Conservation (phyloP, 2,797 vertebrate species). For the Girardinus metallicus region DNA sequence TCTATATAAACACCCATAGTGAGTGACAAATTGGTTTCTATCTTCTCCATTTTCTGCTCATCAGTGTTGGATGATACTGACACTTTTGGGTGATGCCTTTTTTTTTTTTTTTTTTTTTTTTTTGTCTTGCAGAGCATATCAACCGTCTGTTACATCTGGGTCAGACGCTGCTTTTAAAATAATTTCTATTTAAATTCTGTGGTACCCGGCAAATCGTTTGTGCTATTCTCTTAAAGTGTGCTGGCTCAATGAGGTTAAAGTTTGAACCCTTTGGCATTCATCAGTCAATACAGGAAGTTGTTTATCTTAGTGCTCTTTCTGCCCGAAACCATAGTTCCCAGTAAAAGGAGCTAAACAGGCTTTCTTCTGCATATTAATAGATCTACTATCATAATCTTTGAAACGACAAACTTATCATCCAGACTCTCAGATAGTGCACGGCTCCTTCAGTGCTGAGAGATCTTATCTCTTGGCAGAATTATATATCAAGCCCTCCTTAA, state of each 20-base stretch:
- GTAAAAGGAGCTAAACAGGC: conserved; percentile 39
- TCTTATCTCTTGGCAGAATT: conserved; percentile 57
- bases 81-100: conserved; percentile 17
- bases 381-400: conserved; percentile 49
- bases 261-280: conserved; percentile 70
- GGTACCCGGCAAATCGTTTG: conserved; percentile 13
- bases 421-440: conserved; percentile 19
- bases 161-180: conserved; percentile 41
- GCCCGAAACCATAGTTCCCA: conserved; percentile 57
- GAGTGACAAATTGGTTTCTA: conserved; percentile 61
- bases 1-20: conserved; percentile 47
- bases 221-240: conserved; percentile 24
- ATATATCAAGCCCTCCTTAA: conserved; percentile 26
- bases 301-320: conserved; percentile 56
- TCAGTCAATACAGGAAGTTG: conserved; percentile 76
- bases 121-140: background rate
- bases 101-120: conserved; percentile 10
- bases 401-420: conserved; percentile 37
- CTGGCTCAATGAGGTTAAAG: conserved; percentile 69
- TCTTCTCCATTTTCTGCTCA: conserved; percentile 61
- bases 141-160: conserved; percentile 38
- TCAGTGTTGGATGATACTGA: conserved; percentile 36
- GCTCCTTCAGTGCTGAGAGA: conserved; percentile 53
- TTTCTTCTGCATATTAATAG: conserved; percentile 44
- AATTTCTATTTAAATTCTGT: conserved; percentile 20